Evolutionary conservation across 2,888 invertebrate species (phyloP).

Genomic region (Hanleya hanleyi): DNA sequence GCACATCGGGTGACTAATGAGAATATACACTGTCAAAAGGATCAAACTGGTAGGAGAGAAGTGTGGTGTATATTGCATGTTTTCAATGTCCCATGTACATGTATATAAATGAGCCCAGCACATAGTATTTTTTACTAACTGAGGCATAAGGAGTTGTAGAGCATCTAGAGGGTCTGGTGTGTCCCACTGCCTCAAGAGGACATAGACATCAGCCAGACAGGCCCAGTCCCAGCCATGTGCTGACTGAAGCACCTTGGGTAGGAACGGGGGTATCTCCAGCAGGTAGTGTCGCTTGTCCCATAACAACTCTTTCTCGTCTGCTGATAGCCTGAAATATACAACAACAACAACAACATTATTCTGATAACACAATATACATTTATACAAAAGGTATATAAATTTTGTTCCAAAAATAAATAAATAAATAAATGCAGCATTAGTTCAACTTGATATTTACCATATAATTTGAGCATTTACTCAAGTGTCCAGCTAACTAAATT

Average conservation of each 20-base stretch:
- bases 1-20: no score
- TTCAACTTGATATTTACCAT: no score
- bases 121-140: no score
- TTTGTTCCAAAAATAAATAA: not conserved
- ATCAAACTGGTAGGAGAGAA: no score
- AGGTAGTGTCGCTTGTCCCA: slow-evolving; percentile 97
- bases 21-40: no score
- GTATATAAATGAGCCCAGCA: no score
- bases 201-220: slow-evolving; percentile 88
- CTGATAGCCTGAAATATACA: slow-evolving; percentile 59
- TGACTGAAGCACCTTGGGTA: slow-evolving; percentile 72
- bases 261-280: slow-evolving; percentile 82
- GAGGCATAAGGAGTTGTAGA: slow-evolving; percentile 91
- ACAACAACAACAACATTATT: not conserved
- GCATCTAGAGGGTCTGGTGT: slow-evolving; percentile 90
- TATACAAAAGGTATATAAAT: not conserved
- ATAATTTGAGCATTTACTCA: no score
- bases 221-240: slow-evolving; percentile 88
- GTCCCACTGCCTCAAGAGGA: slow-evolving; percentile 89
- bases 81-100: no score
- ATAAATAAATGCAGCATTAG: no score
- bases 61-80: no score
- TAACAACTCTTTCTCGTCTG: slow-evolving; percentile 78
- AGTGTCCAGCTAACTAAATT: no score
- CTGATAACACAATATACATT: not conserved